A percentile compares a stretch with the other conserved stretches of the same genome.
Conservation (phyloP, 2,113 vertebrate species). For the Mandrillus leucophaeus region DNA sequence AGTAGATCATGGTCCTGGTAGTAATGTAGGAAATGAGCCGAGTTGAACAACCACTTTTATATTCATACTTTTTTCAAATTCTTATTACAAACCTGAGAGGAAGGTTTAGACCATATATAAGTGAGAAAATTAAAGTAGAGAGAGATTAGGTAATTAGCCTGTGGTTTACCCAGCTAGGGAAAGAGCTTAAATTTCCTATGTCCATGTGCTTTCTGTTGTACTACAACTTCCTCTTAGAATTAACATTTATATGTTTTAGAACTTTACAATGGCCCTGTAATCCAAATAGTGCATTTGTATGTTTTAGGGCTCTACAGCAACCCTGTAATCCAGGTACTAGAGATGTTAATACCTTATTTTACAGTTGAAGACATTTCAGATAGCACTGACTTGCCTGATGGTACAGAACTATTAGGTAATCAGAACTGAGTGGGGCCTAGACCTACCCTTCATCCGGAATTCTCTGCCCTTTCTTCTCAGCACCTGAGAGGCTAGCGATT, state of each 20-base stretch:
- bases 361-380: neutral
- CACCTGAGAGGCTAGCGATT: neutral
- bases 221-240: neutral
- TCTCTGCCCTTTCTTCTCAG: neutral
- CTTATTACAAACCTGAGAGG: neutral
- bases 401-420: neutral
- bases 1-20: neutral
- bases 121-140: neutral
- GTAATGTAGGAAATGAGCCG: neutral
- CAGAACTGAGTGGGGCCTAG: neutral
- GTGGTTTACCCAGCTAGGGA: neutral
- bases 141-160: neutral
- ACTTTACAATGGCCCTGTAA: neutral
- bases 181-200: neutral
- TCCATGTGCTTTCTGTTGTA: neutral
- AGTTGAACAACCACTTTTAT: constrained; percentile 9
- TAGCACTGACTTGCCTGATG: neutral
- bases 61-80: neutral
- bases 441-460: neutral
- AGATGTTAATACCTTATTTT: neutral
- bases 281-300: neutral
- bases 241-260: neutral
- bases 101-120: neutral
- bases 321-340: neutral
- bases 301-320: neutral